Conservation (phyloP, 2,113 vertebrate species). For the Columba livia region DNA sequence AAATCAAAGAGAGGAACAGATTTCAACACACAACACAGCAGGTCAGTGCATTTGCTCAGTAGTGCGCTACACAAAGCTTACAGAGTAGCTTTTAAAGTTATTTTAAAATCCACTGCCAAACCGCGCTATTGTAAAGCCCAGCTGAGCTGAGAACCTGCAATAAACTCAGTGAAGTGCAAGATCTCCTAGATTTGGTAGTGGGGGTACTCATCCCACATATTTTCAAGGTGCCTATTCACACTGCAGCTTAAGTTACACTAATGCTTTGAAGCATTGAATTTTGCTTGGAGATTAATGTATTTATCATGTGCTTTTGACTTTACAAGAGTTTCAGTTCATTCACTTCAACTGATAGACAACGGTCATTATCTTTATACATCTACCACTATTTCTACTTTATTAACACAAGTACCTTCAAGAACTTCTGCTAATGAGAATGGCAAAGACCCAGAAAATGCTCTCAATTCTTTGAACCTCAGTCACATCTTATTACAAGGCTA, state of each 20-base stretch:
- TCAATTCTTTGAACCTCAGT: not conserved
- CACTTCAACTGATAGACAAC: not conserved
- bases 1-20: slow-evolving; percentile 23
- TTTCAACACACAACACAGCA: not conserved
- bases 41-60: not conserved
- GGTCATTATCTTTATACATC: not conserved
- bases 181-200: not conserved
- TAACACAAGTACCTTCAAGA: slow-evolving; percentile 2
- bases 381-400: not conserved
- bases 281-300: not conserved
- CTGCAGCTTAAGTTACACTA: not conserved
- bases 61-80: not conserved
- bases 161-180: not conserved
- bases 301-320: not conserved
- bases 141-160: not conserved
- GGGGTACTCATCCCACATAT: not conserved
- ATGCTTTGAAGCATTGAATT: not conserved
- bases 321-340: not conserved
- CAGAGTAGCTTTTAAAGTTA: not conserved
- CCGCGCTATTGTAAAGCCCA: not conserved
- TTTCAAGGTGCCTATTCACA: not conserved
- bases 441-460: not conserved
- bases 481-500: not conserved
- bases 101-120: not conserved
- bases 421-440: not conserved